Percentiles rank a stretch among this genome's conserved stretches.
phyloP scores from a whole-genome alignment of 2,888 invertebrate genomes.

The Morpho helenor region DNA sequence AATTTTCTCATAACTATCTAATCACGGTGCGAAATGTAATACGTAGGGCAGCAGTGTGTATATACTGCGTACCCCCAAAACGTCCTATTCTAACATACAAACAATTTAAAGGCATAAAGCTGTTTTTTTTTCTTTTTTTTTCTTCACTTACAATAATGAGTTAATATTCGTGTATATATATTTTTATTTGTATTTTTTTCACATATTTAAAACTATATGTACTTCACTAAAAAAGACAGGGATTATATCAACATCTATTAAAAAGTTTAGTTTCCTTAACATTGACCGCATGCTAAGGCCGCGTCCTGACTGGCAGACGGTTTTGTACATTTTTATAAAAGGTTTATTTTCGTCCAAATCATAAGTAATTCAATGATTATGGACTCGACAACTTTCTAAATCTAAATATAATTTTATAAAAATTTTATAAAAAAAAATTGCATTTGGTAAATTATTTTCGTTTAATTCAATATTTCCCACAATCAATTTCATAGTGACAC shows the following conservation, averaged over 20 bases:
- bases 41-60: conserved; percentile 53
- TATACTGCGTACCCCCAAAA: conserved; percentile 25
- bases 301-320: not conserved
- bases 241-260: conserved; percentile 73
- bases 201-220: conserved; percentile 73
- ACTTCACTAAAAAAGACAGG: conserved; percentile 74
- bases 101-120: conserved; percentile 76
- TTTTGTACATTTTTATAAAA: no score
- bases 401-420: no score
- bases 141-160: conserved; percentile 65
- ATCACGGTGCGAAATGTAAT: conserved; percentile 66
- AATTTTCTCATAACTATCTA: conserved; percentile 67
- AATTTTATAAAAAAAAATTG: no score
- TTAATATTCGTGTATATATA: conserved; percentile 77
- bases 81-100: conserved; percentile 55
- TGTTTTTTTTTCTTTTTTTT: conserved; percentile 66
- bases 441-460: no score
- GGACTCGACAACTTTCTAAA: no score
- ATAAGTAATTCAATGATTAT: no score
- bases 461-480: no score
- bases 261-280: conserved; percentile 22
- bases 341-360: no score
- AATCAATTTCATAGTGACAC: no score
- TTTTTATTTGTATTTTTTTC: conserved; percentile 73
- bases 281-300: conserved; percentile 1